Evolutionary conservation across 1,140 invertebrate species (phyloP).

Genomic region (Philopotamus ludificatus): DNA sequence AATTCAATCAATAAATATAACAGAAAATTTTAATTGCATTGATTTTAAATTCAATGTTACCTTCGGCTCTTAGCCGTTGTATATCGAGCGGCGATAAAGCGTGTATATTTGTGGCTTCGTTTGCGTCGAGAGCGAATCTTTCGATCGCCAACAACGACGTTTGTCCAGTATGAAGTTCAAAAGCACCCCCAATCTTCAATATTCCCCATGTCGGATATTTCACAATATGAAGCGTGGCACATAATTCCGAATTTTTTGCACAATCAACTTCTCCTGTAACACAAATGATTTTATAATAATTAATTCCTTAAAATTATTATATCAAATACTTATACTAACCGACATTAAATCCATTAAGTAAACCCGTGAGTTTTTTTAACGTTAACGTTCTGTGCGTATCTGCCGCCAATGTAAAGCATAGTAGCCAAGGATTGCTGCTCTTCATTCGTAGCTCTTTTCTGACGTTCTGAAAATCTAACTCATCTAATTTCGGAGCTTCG

Average conservation of each 20-base stretch:
- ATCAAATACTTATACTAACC: conserved; percentile 45
- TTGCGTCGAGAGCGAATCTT: conserved; percentile 67
- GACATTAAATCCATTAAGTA: conserved; percentile 61
- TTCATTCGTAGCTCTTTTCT: conserved; percentile 46
- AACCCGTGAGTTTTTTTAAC: conserved; percentile 61
- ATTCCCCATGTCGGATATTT: conserved; percentile 72
- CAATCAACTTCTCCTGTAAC: conserved; percentile 64
- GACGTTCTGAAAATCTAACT: conserved; percentile 56
- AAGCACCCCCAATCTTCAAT: conserved; percentile 68
- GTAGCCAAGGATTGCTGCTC: conserved; percentile 59
- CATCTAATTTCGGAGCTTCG: conserved; percentile 53
- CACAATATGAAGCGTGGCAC: conserved; percentile 56
- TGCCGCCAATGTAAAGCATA: conserved; percentile 64
- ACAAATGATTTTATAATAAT: conserved; percentile 32
- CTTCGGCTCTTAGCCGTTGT: conserved; percentile 51
- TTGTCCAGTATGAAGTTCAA: conserved; percentile 71
- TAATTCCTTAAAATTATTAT: conserved; percentile 1
- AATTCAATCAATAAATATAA: conserved; percentile 28
- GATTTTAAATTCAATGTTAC: conserved; percentile 37
- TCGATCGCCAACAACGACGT: conserved; percentile 64
- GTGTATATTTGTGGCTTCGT: conserved; percentile 63
- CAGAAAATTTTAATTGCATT: background rate
- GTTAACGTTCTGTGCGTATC: conserved; percentile 57
- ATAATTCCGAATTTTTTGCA: conserved; percentile 55
- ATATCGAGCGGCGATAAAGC: conserved; percentile 64